Conservation (phyloP, 2,797 vertebrate species). For the Gymnoscopelus braueri region DNA sequence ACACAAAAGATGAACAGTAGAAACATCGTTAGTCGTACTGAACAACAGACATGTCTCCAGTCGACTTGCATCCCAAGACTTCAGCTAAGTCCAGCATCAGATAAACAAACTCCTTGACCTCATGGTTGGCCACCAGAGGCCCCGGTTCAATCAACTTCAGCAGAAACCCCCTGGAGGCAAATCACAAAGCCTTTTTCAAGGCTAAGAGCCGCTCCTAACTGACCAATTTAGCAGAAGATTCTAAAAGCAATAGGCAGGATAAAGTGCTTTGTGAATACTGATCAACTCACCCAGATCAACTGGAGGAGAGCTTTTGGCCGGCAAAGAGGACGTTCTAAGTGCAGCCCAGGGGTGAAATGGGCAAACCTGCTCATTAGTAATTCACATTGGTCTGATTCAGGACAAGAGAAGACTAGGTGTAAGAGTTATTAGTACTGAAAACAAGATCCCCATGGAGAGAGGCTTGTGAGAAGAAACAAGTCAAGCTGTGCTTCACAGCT, state of each 20-base stretch:
- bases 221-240: conserved; percentile 44
- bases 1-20: too few species aligned
- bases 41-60: too few species aligned
- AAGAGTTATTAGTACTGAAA: conserved; percentile 26
- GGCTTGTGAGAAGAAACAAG: background rate
- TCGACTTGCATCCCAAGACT: too few species aligned
- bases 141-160: too few species aligned
- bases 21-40: too few species aligned
- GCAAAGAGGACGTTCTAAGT: conserved; percentile 47
- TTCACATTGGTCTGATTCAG: conserved; percentile 54
- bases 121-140: background rate
- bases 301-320: background rate
- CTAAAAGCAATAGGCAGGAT: conserved; percentile 9
- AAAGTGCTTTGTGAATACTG: conserved; percentile 31
- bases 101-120: conserved; percentile 1
- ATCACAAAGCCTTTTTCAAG: conserved; percentile 43
- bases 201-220: conserved; percentile 30
- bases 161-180: conserved; percentile 30
- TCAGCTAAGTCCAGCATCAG: too few species aligned
- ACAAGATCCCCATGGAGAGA: conserved; percentile 14
- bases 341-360: conserved; percentile 45
- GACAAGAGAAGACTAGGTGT: conserved; percentile 32
- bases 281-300: conserved; percentile 37
- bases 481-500: conserved; percentile 11
- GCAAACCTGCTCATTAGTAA: conserved; percentile 45